These are phyloP conservation scores for Peromyscus eremicus DNA, from an alignment of 2,797 vertebrate species.

Conservation along the genomic window DNA sequence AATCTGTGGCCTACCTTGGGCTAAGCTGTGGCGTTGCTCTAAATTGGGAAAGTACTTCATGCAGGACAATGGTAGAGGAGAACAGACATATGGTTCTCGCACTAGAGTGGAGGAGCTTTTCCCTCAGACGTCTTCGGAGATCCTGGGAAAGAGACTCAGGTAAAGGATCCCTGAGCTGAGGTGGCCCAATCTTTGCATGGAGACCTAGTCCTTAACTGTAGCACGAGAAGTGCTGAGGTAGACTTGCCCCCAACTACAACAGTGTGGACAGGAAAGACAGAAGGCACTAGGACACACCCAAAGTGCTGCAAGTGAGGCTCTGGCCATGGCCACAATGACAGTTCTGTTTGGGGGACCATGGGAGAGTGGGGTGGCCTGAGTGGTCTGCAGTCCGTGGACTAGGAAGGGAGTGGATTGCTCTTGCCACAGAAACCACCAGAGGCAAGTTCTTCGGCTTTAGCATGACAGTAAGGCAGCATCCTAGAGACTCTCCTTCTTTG, in stretches of 20 bases:
- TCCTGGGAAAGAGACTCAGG: not conserved
- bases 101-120: not conserved
- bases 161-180: not conserved
- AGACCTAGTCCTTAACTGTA: not conserved
- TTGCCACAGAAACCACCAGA: not conserved
- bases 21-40: not conserved
- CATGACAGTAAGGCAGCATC: not conserved
- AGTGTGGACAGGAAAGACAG: not conserved
- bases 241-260: not conserved
- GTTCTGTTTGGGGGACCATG: no score
- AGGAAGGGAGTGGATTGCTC: not conserved
- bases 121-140: not conserved
- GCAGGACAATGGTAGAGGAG: not conserved
- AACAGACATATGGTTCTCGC: not conserved
- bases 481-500: not conserved
- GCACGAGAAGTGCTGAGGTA: accelerated
- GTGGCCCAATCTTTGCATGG: not conserved
- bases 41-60: not conserved
- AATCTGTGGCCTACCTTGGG: not conserved
- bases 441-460: not conserved
- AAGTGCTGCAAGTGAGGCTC: not conserved
- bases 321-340: no score
- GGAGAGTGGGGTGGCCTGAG: not conserved
- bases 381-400: not conserved
- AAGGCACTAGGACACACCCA: not conserved